Base-by-base conservation (phyloP, 2,797 vertebrate genomes). In the Myotis myotis region DNA sequence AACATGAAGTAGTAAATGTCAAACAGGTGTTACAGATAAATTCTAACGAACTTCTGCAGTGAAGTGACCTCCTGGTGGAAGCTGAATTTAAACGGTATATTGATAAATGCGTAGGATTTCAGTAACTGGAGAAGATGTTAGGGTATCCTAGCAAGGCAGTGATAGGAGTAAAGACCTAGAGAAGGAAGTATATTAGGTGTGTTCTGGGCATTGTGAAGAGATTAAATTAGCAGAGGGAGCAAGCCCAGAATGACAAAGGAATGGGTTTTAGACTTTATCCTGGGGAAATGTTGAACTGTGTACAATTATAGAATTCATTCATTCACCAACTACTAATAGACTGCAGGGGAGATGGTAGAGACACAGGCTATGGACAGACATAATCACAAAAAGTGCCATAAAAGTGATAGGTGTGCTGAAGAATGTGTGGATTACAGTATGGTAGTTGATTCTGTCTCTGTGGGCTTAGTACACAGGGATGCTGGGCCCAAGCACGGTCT, bases 391-490 rank as follows among this genome's bases (percentile, higher is more conserved):
- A 22, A 23, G 28, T 71, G 41, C 23, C 10, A 8, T n/a, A 22
- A 9, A n/a, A 86, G n/a, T 20, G 30, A 28, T 0, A 8, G 16
- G 38, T 16, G 23, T 15, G 2, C 38, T 38, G 11, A 2, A n/a
- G n/a, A 25, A 36, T 11, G 9, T 36, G 38, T 89, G 33, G 25
- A 47, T 33, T 4, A n/a, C 17, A 6, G 9, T 3, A 25, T 36
- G 36, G 30, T 3, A 44, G 23, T 62, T 47, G 89, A 85, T 70
- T 87, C 38, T 38, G 8, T 6, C 13, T 76, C 1, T 8, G n/a
- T 47, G 47, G 17, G n/a, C 20, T 93, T 94, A 94, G 64, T 90
- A 94, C 30, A 11, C 57, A 84, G 33, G 0, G n/a, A 93, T 92
- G 53, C 71, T 86, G 91, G 71, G 38, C 53, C n/a, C 13, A 13